Conservation (phyloP, 2,888 invertebrate species). For the Drosophila acutilabella region DNA sequence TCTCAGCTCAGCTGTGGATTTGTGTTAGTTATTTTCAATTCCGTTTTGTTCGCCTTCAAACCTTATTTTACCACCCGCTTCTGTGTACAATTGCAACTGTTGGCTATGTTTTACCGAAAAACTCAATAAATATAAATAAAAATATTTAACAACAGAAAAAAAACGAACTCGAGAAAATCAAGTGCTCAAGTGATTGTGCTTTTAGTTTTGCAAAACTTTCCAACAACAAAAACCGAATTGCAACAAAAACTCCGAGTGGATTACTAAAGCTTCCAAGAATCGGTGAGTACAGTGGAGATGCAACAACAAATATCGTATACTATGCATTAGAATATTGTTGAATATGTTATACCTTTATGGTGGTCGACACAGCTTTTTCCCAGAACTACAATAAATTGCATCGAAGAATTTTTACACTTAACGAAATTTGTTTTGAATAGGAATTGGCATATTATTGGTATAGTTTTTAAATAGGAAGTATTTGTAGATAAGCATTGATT, state of each 20-base stretch:
- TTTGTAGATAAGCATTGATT: not conserved
- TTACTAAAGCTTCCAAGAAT: conserved; percentile 66
- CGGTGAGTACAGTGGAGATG: conserved; percentile 55
- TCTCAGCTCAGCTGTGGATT: conserved; percentile 65
- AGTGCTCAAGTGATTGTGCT: conserved; percentile 51
- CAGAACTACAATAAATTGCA: conserved; percentile 13
- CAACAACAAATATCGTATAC: conserved; percentile 9
- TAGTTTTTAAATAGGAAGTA: no score
- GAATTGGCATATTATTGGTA: no score
- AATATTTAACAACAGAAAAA: conserved; percentile 19
- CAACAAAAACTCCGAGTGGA: conserved; percentile 47
- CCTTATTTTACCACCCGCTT: conserved; percentile 33
- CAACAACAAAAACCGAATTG: conserved; percentile 13
- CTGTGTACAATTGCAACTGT: conserved; percentile 46
- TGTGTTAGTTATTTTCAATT: conserved; percentile 60
- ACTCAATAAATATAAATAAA: conserved; percentile 15
- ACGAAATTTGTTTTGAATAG: no score
- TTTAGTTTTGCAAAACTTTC: conserved; percentile 52
- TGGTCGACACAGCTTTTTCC: conserved; percentile 13
- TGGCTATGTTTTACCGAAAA: conserved; percentile 52
- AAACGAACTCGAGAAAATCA: conserved; percentile 20
- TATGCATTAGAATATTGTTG: conserved; percentile 2
- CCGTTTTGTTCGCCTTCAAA: conserved; percentile 54
- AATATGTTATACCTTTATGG: no score
- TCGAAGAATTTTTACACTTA: not conserved